phyloP scores from a whole-genome alignment of 2,113 vertebrate species.

The Cathartes aura region DNA sequence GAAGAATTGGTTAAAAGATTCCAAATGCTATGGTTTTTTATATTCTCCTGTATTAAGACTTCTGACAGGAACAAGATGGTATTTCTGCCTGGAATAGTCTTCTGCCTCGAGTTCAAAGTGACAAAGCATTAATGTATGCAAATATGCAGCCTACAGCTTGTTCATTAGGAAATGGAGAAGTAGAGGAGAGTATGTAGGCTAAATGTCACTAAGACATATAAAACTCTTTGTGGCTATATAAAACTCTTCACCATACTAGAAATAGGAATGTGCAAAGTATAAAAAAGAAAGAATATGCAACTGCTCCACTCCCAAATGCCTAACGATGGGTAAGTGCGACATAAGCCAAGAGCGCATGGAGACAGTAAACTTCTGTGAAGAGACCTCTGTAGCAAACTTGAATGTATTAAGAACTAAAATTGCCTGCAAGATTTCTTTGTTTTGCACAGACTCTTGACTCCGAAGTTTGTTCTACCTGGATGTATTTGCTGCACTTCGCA shows the following conservation, averaged over 20 bases:
- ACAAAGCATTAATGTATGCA: constrained; percentile 34
- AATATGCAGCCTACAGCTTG: constrained; percentile 38
- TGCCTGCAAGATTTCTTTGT: not conserved
- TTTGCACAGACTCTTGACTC: not conserved
- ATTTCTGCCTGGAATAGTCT: constrained; percentile 26
- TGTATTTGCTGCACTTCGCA: not conserved
- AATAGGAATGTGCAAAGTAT: not conserved
- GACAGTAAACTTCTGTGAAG: not conserved
- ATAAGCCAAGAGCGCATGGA: not conserved
- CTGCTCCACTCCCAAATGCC: not conserved
- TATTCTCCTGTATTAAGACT: not conserved
- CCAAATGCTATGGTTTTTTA: not conserved
- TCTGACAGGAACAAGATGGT: not conserved
- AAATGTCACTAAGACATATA: constrained; percentile 36
- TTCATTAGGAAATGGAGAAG: not conserved
- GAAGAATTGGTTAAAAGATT: not conserved
- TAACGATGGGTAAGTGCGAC: fast-evolving
- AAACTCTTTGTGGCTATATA: constrained; percentile 10
- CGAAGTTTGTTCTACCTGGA: not conserved
- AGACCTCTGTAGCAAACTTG: not conserved
- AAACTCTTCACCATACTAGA: not conserved
- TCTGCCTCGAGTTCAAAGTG: not conserved
- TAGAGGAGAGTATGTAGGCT: not conserved
- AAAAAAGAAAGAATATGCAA: not conserved
- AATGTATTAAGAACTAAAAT: not conserved